Base-by-base conservation (phyloP, 2,113 vertebrate genomes). In the Bostrychus sinensis region DNA sequence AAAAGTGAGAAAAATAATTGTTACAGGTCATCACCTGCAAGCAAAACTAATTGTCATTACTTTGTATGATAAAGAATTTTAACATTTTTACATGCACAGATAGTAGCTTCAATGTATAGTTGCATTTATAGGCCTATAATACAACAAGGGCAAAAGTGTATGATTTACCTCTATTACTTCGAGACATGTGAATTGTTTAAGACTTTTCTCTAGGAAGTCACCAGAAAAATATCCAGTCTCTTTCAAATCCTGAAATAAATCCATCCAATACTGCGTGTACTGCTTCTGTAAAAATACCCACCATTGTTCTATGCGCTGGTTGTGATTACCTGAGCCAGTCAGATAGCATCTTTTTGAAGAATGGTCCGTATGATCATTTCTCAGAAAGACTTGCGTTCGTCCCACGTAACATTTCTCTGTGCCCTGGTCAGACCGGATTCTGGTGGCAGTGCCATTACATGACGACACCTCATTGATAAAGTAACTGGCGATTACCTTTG, bases 131-230 rank as follows among this genome's bases (percentile, higher is more conserved):
- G n/a, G n/a, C n/a, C n/a, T 30, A 30, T 30, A 30, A 30, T 30
- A 30, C 28, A 30, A 3, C 28, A 30, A 7, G 7, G 3, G 4
- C 28, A 30, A 30, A 30, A 30, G 28, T 7, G 7, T 30, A 4
- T 30, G 28, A 2, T 36, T 43, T 43, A 42, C 38, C 56, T 59
- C 56, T 41, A 43, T 28, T 42, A 42, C 19, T 59, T 59, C 8
- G 30, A 59, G 56, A 59, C 56, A 30, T 58, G 56, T 22, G 42
- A 45, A 60, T 3, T 45, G 41, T n/a, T 45, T 60, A 4, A 46
- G 39, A 60, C 57, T 60, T 62, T 46, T 62, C 7, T 62, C 59
- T 7, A 62, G 28, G 28, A 50, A 62, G 32, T 62, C 59, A 36
- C 30, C 42, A 34, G 42, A 48, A 13, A 48, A 62, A 7, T 23